Evolutionary conservation across 2,797 vertebrate genomes (phyloP), one percentile per base, ranked within the genome.

Genomic region (Siniperca obscura): DNA sequence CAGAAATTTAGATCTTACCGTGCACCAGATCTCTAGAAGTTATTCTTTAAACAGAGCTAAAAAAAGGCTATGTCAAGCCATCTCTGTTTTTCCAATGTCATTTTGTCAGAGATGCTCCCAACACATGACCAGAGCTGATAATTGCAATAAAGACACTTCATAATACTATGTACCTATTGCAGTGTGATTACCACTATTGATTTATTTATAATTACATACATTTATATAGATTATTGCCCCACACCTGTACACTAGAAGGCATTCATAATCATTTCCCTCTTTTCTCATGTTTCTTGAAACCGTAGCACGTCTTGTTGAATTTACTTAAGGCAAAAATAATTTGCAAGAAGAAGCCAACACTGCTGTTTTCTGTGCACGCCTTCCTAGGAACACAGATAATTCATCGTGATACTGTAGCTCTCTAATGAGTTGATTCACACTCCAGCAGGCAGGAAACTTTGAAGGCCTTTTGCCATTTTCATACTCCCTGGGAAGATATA

Each of bases 401-500:
- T 81, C 62, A 68, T 40, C 5, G 0, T 7, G 44, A 82, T 69
- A 30, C 53, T 72, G 46, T 9, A 44, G 56, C 69, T 86, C 64
- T 84, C 40, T 85, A 88, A 89, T 77, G 68, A 91, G 86, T 53
- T 69, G 50, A 76, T 79, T 89, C 86, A 82, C 70, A 81, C 81
- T 88, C 64, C 55, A 62, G 76, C 82, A 84, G 80, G 57, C 84
- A 73, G 81, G 73, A 87, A 84, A 84, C 73, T 77, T 79, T 74
- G 68, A 84, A 72, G 62, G 42, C 60, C 59, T 86, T 69, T 83
- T 85, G 67, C 67, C 59, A 76, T 88, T 81, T 88, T 80, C 55
- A 46, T 87, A 57, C 42, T 87, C 72, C 61, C 77, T 8, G 65
- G 50, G 36, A 85, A 74, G 70, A 83, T 76, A 73, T 69, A 69